phyloP scores from a whole-genome alignment of 2,888 invertebrate species.

The Camponotus fellah region DNA sequence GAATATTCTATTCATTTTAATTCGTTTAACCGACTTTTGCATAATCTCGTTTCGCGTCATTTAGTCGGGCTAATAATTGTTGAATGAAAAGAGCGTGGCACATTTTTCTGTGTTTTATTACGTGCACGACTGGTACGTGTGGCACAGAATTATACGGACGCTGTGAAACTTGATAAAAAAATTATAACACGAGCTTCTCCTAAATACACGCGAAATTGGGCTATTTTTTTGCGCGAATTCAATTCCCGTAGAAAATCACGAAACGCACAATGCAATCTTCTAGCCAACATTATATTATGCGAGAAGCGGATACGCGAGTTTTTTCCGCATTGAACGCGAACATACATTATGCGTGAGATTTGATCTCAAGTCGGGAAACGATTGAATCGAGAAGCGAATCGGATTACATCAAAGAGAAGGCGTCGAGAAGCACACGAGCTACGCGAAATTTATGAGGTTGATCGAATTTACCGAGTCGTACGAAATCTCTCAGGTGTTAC shows the following conservation, averaged over 20 bases:
- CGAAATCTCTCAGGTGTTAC: slow-evolving; percentile 10
- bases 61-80: not conserved
- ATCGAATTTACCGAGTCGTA: not conserved
- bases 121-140: not conserved
- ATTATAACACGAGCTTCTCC: not conserved
- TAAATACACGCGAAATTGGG: not conserved
- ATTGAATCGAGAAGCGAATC: not conserved
- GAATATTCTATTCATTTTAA: not conserved
- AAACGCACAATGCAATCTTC: not conserved
- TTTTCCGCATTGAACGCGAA: not conserved
- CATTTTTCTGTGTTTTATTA: not conserved
- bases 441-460: slow-evolving; percentile 10
- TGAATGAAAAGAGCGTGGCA: not conserved
- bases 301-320: not conserved
- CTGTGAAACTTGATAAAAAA: not conserved
- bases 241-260: not conserved
- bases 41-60: not conserved
- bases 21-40: not conserved
- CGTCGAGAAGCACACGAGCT: not conserved
- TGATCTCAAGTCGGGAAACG: not conserved
- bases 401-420: not conserved
- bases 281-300: not conserved
- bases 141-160: not conserved
- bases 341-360: not conserved
- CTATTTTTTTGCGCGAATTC: not conserved